Conservation (phyloP, 1,140 invertebrate genomes). For the Caenorhabditis briggsae region DNA sequence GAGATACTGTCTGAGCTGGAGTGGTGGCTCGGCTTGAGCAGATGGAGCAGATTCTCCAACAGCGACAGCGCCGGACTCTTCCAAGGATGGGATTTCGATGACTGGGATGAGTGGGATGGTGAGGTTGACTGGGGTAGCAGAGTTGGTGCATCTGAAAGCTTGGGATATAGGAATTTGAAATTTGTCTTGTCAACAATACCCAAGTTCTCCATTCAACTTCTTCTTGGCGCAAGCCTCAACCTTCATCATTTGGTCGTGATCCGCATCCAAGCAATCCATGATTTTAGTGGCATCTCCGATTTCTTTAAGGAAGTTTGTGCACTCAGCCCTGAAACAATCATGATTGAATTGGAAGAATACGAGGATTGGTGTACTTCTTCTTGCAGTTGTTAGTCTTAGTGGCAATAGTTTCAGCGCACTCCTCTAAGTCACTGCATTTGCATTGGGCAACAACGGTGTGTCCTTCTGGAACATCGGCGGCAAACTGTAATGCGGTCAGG, state of each 20-base stretch:
- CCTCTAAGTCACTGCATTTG: conserved; percentile 62
- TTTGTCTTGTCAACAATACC: too few relatives aligned
- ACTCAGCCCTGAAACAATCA: conserved; percentile 55
- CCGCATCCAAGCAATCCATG: conserved; percentile 63
- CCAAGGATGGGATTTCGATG: conserved; percentile 60
- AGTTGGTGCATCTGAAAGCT: conserved; percentile 63
- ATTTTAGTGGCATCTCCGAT: conserved; percentile 63
- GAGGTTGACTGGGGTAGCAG: conserved; percentile 62
- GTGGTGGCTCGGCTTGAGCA: conserved; percentile 55
- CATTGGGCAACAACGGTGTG: conserved; percentile 48
- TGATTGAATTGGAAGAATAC: not conserved
- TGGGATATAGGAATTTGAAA: too few relatives aligned
- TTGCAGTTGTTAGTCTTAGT: conserved; percentile 62
- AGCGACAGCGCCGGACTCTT: conserved; percentile 39
- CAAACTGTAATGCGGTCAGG: not conserved
- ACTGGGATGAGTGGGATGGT: conserved; percentile 68
- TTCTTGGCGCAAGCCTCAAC: conserved; percentile 64
- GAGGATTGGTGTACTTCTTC: conserved; percentile 35
- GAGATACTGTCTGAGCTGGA: conserved; percentile 69
- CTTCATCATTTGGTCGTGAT: conserved; percentile 63
- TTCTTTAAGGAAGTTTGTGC: conserved; percentile 54
- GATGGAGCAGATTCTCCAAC: conserved; percentile 19
- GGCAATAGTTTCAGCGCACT: conserved; percentile 59
- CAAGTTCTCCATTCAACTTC: conserved; percentile 60
- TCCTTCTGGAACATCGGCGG: conserved; percentile 32